Evolutionary conservation across 2,888 invertebrate genomes (phyloP).

Genomic region (Harpagoxenus sublaevis): DNA sequence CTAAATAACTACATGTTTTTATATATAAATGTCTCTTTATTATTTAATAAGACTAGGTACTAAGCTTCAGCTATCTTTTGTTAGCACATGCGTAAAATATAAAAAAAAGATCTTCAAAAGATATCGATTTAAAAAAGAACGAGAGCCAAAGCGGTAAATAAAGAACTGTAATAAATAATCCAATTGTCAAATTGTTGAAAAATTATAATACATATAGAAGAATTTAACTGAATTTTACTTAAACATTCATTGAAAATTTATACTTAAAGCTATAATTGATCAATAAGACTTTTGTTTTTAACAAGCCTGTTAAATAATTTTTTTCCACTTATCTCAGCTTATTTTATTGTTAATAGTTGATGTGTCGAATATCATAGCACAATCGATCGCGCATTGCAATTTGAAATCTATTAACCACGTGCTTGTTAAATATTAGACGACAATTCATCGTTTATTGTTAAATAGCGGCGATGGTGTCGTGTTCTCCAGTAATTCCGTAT

Average conservation of each 20-base stretch:
- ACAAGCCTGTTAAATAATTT: not conserved
- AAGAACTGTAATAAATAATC: not conserved
- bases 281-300: not conserved
- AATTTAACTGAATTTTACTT: not conserved
- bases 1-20: not conserved
- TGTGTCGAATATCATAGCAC: not conserved
- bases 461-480: slow-evolving; percentile 7
- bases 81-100: not conserved
- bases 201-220: not conserved
- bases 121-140: not conserved
- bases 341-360: not conserved
- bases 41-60: not conserved
- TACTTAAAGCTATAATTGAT: not conserved
- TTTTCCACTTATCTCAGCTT: not conserved
- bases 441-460: slow-evolving; percentile 37
- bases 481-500: slow-evolving; percentile 27
- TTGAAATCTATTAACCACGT: slow-evolving; percentile 35
- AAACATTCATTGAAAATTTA: not conserved
- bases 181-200: not conserved
- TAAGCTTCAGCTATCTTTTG: not conserved
- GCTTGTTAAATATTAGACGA: slow-evolving; percentile 24
- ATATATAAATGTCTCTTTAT: not conserved
- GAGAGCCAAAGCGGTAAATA: not conserved
- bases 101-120: not conserved
- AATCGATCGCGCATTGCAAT: slow-evolving; percentile 26